A percentile compares a stretch with the other conserved stretches of the same genome.
phyloP scores from a whole-genome alignment of 2,888 invertebrate species.

The Acleris laterana region DNA sequence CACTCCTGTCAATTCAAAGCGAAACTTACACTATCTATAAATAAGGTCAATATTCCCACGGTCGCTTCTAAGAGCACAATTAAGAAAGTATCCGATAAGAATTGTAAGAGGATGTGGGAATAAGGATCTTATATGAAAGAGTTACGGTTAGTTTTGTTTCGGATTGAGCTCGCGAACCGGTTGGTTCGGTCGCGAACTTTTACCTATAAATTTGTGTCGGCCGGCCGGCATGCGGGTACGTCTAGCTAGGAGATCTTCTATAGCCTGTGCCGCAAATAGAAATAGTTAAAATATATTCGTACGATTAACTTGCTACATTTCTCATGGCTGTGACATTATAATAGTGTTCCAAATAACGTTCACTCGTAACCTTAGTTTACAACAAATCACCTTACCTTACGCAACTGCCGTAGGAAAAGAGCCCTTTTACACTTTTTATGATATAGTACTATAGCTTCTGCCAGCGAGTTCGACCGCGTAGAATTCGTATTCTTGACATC shows the following conservation, averaged over 20 bases:
- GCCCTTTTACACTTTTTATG: too few species aligned
- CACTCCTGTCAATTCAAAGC: slow-evolving; percentile 64
- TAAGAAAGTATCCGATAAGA: slow-evolving; percentile 83
- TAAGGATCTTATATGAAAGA: slow-evolving; percentile 56
- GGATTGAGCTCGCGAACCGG: slow-evolving; percentile 60
- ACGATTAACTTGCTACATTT: not conserved
- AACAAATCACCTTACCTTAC: too few species aligned
- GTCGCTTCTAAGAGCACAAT: slow-evolving; percentile 68
- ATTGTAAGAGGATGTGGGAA: slow-evolving; percentile 51
- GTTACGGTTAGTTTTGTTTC: slow-evolving; percentile 62
- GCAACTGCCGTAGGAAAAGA: too few species aligned
- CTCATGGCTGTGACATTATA: too few species aligned
- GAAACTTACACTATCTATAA: slow-evolving; percentile 58
- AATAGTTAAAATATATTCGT: slow-evolving; percentile 5
- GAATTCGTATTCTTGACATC: too few species aligned
- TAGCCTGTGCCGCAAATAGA: slow-evolving; percentile 55
- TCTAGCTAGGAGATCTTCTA: slow-evolving; percentile 74
- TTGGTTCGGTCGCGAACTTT: slow-evolving; percentile 83
- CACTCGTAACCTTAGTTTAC: too few species aligned
- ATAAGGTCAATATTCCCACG: slow-evolving; percentile 75
- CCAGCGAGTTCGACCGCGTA: too few species aligned
- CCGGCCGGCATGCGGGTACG: slow-evolving; percentile 67
- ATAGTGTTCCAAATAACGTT: too few species aligned
- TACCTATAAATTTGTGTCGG: slow-evolving; percentile 84
- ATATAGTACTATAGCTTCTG: too few species aligned